Evolutionary conservation across 2,888 invertebrate genomes (phyloP).

Genomic region (Drosophila setosimentum): DNA sequence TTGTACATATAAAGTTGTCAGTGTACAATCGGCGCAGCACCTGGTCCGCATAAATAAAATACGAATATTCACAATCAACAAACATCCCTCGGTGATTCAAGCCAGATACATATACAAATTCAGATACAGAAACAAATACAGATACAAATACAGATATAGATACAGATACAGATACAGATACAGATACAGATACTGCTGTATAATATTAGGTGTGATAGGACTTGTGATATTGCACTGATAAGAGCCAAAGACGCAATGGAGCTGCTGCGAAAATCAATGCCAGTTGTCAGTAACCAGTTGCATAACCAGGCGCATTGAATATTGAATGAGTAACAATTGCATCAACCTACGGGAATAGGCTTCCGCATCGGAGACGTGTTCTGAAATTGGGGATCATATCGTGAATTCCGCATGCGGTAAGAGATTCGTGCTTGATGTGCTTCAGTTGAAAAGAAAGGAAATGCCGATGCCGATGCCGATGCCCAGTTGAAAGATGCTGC

Average conservation of each 20-base stretch:
- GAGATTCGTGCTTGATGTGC: slow-evolving; percentile 24
- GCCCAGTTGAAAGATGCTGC: slow-evolving; percentile 7
- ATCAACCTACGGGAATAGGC: slow-evolving; percentile 2
- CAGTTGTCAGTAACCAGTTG: slow-evolving; percentile 14
- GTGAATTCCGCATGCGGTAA: slow-evolving; percentile 32
- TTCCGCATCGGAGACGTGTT: neutral
- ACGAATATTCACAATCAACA: slow-evolving; percentile 19
- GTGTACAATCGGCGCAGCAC: slow-evolving; percentile 21
- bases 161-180: neutral
- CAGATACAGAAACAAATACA: neutral
- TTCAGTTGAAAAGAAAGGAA: slow-evolving; percentile 26
- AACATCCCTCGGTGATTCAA: neutral
- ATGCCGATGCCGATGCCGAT: slow-evolving; percentile 40
- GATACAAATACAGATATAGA: neutral
- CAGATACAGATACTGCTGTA: neutral
- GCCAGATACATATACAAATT: neutral
- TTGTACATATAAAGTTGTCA: slow-evolving; percentile 40
- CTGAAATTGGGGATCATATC: slow-evolving; percentile 17
- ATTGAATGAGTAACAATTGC: neutral
- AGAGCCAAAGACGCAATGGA: slow-evolving; percentile 3
- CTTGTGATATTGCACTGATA: slow-evolving; percentile 38
- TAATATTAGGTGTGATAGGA: neutral
- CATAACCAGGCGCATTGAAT: slow-evolving; percentile 18
- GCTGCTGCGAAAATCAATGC: slow-evolving; percentile 13
- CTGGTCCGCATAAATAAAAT: slow-evolving; percentile 47